phyloP scores from a whole-genome alignment of 2,113 vertebrate genomes.

The Grallaria varia region DNA sequence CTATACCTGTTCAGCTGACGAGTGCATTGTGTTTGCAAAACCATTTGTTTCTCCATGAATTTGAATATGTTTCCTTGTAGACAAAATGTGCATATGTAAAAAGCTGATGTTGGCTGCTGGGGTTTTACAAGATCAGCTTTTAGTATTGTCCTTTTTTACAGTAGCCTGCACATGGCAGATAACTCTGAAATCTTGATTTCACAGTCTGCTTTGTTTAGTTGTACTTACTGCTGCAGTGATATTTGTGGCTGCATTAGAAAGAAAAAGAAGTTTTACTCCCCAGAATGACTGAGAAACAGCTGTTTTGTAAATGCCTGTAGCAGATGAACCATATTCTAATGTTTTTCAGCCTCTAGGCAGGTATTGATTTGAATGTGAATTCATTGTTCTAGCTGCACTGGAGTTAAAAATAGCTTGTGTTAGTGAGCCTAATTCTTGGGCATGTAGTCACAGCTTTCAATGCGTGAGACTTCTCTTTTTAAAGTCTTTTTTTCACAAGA shows the following conservation, averaged over 20 bases:
- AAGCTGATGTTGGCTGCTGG: background rate
- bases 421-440: background rate
- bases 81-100: background rate
- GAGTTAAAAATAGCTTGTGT: conserved; percentile 52
- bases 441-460: background rate
- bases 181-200: conserved; percentile 15
- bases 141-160: background rate
- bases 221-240: background rate
- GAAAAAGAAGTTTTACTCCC: background rate
- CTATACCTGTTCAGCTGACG: background rate
- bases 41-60: background rate
- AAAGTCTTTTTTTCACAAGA: background rate
- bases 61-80: background rate
- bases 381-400: conserved; percentile 29
- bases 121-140: background rate
- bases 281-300: background rate
- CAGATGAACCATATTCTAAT: conserved; percentile 7
- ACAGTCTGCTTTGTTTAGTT: conserved; percentile 2
- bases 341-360: conserved; percentile 18
- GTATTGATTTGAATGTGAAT: conserved; percentile 58
- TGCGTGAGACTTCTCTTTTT: background rate
- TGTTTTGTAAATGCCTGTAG: background rate
- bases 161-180: background rate
- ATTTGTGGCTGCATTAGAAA: background rate
- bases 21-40: background rate